Evolutionary conservation across 1,140 invertebrate species (phyloP).

Genomic region (Drosophila kohkoa): DNA sequence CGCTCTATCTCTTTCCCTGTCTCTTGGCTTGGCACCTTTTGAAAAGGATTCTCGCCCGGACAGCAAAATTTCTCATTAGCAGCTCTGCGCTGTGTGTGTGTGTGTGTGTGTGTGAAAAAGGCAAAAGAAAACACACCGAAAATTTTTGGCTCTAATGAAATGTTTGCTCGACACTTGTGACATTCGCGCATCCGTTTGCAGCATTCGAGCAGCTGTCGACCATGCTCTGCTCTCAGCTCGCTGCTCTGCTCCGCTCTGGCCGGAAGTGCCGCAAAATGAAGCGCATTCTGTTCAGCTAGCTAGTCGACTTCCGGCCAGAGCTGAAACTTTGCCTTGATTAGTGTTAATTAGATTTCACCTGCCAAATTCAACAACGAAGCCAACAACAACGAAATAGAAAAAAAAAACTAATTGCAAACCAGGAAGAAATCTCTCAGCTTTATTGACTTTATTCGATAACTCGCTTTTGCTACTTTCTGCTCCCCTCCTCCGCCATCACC

Average conservation of each 20-base stretch:
- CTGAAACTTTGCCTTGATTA: constrained; percentile 63
- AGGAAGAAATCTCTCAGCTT: not conserved
- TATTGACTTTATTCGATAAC: constrained; percentile 5
- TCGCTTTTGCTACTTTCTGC: not conserved
- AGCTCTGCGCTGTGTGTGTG: constrained; percentile 56
- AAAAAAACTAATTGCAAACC: constrained; percentile 11
- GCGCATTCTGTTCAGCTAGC: constrained; percentile 34
- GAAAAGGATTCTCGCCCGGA: constrained; percentile 70
- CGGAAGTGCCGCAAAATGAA: constrained; percentile 27
- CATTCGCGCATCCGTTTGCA: constrained; percentile 71
- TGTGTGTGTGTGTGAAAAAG: not conserved
- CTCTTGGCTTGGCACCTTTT: constrained; percentile 38
- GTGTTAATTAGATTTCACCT: constrained; percentile 78
- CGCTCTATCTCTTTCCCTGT: constrained; percentile 39
- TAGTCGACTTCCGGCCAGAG: constrained; percentile 57
- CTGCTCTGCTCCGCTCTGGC: not conserved
- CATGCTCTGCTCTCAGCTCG: not conserved
- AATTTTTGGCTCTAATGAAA: constrained; percentile 81
- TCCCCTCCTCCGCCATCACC: constrained; percentile 11
- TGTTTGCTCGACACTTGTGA: constrained; percentile 82
- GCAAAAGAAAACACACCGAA: constrained; percentile 56
- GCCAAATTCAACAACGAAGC: constrained; percentile 12
- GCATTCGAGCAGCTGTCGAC: constrained; percentile 29
- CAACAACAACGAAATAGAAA: constrained; percentile 16
- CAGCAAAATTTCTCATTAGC: constrained; percentile 80